phyloP scores from a whole-genome alignment of 2,888 invertebrate genomes.

The Prenolepis imparis region DNA sequence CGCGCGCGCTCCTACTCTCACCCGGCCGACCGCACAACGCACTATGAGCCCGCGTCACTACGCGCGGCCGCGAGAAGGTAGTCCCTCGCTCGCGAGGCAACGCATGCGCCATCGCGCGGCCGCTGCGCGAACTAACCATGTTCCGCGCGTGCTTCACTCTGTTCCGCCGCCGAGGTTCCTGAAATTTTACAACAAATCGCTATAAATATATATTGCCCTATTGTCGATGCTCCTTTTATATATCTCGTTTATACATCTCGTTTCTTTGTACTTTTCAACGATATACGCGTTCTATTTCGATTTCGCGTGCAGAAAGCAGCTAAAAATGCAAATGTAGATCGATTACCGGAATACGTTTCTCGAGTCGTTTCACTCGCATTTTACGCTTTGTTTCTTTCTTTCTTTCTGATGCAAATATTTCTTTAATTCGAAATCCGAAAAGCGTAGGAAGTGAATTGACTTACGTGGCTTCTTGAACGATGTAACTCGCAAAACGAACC shows the following conservation, averaged over 20 bases:
- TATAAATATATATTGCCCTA: neutral
- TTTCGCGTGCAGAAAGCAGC: neutral
- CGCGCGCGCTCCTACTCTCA: conserved; percentile 59
- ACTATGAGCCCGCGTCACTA: conserved; percentile 43
- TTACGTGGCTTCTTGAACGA: neutral
- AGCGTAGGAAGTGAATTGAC: neutral
- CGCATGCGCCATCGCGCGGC: conserved; percentile 7
- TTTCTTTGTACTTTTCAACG: neutral
- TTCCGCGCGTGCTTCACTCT: neutral
- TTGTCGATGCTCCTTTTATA: neutral
- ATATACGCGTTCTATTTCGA: neutral
- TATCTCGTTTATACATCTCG: neutral
- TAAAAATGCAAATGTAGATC: neutral
- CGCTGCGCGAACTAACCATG: neutral
- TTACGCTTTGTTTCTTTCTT: neutral
- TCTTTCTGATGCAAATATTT: neutral
- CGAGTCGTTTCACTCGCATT: neutral
- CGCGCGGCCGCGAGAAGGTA: conserved; percentile 55
- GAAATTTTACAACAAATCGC: neutral
- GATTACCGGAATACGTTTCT: neutral
- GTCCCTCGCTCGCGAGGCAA: conserved; percentile 39
- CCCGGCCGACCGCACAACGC: conserved; percentile 72
- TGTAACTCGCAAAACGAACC: neutral
- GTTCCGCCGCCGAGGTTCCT: neutral
- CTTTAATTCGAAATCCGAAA: neutral